A percentile compares a stretch with the other conserved stretches of the same genome.
phyloP scores from a whole-genome alignment of 2,797 vertebrate genomes.

The Sciurus carolinensis region DNA sequence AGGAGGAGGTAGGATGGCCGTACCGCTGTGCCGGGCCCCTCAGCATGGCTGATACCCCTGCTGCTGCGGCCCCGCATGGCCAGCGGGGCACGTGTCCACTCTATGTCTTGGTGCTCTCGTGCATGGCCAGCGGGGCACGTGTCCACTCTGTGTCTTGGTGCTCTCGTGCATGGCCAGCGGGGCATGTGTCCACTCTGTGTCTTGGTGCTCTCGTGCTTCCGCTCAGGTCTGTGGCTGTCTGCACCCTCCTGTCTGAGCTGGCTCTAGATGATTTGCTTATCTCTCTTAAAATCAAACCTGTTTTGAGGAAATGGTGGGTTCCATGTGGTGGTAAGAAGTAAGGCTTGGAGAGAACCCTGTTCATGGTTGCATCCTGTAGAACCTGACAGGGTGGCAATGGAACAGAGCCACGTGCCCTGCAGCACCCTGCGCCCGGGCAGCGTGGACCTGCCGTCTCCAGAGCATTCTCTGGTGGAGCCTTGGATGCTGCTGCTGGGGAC shows the following conservation, averaged over 20 bases:
- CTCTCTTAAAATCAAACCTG: neutral
- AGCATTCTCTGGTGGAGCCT: neutral
- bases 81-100: fast-evolving
- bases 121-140: neutral
- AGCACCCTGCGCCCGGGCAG: too few relatives aligned
- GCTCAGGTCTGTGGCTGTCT: neutral
- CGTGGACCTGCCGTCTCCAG: neutral
- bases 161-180: neutral
- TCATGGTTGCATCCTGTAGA: neutral
- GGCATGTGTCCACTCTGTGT: fast-evolving
- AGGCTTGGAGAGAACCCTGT: neutral
- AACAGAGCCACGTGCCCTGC: too few relatives aligned
- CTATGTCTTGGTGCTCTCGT: neutral
- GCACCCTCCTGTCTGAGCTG: neutral
- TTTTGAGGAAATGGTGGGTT: neutral
- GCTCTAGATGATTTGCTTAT: neutral
- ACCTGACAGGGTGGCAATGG: neutral
- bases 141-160: fast-evolving
- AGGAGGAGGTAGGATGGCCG: slow-evolving; percentile 85
- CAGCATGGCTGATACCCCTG: neutral
- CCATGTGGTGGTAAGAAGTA: neutral
- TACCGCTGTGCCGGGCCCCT: neutral
- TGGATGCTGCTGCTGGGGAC: neutral
- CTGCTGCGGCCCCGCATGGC: neutral
- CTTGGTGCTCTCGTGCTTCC: neutral